Evolutionary conservation across 2,888 invertebrate genomes (phyloP).

Genomic region (Vesta saturnalis): DNA sequence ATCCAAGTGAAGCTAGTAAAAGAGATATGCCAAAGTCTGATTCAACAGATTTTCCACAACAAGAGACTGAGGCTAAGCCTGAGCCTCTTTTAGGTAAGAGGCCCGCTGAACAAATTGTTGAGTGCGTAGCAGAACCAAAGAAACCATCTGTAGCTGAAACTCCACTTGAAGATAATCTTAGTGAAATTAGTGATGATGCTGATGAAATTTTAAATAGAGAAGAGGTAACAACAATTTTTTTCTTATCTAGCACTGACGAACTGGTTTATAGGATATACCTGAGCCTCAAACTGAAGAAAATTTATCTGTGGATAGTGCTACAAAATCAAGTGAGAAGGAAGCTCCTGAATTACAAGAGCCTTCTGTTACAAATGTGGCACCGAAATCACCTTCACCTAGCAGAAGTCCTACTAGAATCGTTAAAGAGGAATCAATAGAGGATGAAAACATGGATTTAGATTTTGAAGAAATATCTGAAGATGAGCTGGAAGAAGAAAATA

Average conservation of each 20-base stretch:
- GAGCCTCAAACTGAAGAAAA: constrained; percentile 39
- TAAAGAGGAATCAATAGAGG: constrained; percentile 69
- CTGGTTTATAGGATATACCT: constrained; percentile 44
- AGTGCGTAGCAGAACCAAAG: constrained; percentile 63
- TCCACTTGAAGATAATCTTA: constrained; percentile 75
- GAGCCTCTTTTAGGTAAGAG: constrained; percentile 49
- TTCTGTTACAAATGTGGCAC: constrained; percentile 46
- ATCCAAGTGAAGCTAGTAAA: constrained; percentile 45
- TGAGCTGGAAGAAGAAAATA: constrained; percentile 85
- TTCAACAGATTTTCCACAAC: constrained; percentile 28
- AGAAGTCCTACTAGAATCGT: constrained; percentile 44
- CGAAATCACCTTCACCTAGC: constrained; percentile 53
- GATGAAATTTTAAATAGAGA: constrained; percentile 87
- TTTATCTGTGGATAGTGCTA: constrained; percentile 7
- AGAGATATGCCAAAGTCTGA: constrained; percentile 31
- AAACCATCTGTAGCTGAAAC: constrained; percentile 61
- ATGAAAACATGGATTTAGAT: constrained; percentile 79
- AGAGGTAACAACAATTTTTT: constrained; percentile 63
- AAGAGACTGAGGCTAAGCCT: constrained; percentile 41
- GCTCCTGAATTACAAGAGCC: constrained; percentile 48
- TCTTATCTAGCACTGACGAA: neutral
- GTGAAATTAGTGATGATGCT: constrained; percentile 90
- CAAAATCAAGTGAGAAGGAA: constrained; percentile 41
- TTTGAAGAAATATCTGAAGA: constrained; percentile 93
- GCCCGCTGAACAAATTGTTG: constrained; percentile 56